Evolutionary conservation across 2,888 invertebrate genomes (phyloP).

Genomic region (Drosophila melanosoma): DNA sequence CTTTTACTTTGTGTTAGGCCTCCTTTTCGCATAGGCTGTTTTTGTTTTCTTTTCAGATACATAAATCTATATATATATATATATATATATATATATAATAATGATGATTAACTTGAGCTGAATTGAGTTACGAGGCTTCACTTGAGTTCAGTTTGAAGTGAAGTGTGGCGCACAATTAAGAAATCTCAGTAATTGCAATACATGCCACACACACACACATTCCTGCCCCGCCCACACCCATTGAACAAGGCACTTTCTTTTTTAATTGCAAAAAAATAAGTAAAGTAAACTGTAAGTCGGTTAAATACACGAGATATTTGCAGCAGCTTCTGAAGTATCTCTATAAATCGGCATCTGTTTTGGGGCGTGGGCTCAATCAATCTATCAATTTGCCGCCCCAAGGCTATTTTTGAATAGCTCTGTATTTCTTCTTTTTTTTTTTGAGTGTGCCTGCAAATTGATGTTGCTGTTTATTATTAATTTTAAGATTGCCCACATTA

Average conservation of each 20-base stretch:
- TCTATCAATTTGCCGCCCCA: conserved; percentile 6
- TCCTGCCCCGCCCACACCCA: neutral
- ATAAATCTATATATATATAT: neutral
- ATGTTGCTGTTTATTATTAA: neutral
- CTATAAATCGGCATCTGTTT: neutral
- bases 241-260: conserved; percentile 47
- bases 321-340: conserved; percentile 21
- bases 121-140: conserved; percentile 23
- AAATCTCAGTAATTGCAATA: conserved; percentile 56
- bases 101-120: conserved; percentile 55
- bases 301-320: conserved; percentile 15
- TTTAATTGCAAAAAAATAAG: conserved; percentile 47
- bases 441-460: neutral
- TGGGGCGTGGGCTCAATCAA: conserved; percentile 18
- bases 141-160: conserved; percentile 40
- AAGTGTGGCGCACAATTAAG: conserved; percentile 62
- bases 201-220: conserved; percentile 19
- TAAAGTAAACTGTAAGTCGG: conserved; percentile 4
- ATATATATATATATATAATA: conserved; percentile 30
- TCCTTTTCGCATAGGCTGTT: conserved; percentile 17
- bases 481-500: neutral
- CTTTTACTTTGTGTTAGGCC: conserved; percentile 59
- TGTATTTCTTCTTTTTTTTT: neutral
- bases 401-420: neutral
- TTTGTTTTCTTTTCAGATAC: neutral